Evolutionary conservation across 2,888 invertebrate species (phyloP).

Genomic region (Cristatella mucedo): DNA sequence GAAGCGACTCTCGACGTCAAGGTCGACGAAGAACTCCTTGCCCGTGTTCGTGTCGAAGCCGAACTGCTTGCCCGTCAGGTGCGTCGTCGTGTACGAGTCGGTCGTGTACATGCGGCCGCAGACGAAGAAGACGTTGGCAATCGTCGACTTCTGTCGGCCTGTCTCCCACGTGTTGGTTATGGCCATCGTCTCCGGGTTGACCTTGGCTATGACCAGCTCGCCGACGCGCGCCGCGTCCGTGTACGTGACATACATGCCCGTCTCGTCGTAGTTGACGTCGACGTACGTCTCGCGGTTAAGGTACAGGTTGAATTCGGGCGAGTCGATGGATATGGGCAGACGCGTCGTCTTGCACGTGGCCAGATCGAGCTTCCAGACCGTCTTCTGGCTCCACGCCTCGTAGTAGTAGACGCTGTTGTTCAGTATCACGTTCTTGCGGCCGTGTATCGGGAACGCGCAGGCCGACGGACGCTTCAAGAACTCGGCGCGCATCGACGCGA

Average conservation of each 20-base stretch:
- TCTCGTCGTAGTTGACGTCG: conserved; percentile 3
- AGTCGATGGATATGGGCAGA: too few relatives aligned
- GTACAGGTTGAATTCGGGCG: too few relatives aligned
- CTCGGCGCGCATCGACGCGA: too few relatives aligned
- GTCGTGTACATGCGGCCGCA: conserved; percentile 11
- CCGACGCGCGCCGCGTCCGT: background rate
- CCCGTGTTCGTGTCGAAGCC: conserved; percentile 9
- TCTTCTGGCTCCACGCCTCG: too few relatives aligned
- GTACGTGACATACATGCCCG: background rate
- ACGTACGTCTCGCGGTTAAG: too few relatives aligned
- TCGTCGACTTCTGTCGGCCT: background rate
- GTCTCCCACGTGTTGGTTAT: background rate
- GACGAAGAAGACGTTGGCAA: conserved; percentile 8
- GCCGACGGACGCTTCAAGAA: too few relatives aligned
- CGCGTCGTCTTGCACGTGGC: too few relatives aligned
- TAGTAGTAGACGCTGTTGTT: too few relatives aligned
- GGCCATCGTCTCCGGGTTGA: background rate
- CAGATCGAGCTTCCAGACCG: too few relatives aligned
- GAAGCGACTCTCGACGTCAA: conserved; percentile 3
- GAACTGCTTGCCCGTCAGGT: background rate
- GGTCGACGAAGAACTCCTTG: background rate
- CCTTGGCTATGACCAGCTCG: background rate
- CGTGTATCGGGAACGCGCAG: too few relatives aligned
- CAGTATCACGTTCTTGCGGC: too few relatives aligned
- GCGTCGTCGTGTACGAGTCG: conserved; percentile 4